Evolutionary conservation across 1,140 invertebrate species (phyloP), one percentile per base, ranked within the genome.

Genomic region (Psilanteris sp.): DNA sequence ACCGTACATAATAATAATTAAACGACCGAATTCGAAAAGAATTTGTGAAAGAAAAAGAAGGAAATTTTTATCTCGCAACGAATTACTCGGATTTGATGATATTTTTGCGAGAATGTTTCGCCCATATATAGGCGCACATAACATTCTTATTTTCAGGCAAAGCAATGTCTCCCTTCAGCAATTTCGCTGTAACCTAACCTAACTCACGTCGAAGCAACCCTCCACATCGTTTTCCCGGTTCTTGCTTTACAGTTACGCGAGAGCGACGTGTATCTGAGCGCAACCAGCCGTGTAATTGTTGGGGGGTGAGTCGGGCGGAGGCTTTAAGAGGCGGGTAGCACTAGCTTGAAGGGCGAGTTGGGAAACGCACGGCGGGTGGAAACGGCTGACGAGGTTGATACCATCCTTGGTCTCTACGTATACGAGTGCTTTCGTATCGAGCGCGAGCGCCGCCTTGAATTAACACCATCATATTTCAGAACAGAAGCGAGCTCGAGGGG

Each of bases 401-500:
- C 62, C 57, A 78, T 64, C 55, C 73, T 64, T 46, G 39, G 55
- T 68, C 48, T 72, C 48, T 55, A 39, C 39, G 62, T 68, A 44
- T 68, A 59, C 50, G 50, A 64, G 50, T 68, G 46, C 55, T 66
- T 39, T 66, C 31, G 64, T 75, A 79, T 81, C 64, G 76, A 81
- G 77, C 77, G 77, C 44, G 67, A 64, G 72, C 75, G 80, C 81
- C 80, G 81, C 75, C 79, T 85, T 85, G 84, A 87, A 87, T 87
- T 87, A 87, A 87, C 85, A 81, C 84, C 81, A 75, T 87, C 84
- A 87, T 87, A 87, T 87, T 87, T 87, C 84, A 87, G 80, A 61
- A 83, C 81, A 78, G 78, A 80, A 79, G 68, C 61, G 27, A 82
- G 80, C 78, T 73, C 62, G 70, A 68, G 81, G 82, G 77, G 73